A percentile compares a stretch with the other conserved stretches of the same genome.
These are phyloP conservation scores for Melieria omissa DNA, from an alignment of 2,888 invertebrate species.

Conservation along the genomic window DNA sequence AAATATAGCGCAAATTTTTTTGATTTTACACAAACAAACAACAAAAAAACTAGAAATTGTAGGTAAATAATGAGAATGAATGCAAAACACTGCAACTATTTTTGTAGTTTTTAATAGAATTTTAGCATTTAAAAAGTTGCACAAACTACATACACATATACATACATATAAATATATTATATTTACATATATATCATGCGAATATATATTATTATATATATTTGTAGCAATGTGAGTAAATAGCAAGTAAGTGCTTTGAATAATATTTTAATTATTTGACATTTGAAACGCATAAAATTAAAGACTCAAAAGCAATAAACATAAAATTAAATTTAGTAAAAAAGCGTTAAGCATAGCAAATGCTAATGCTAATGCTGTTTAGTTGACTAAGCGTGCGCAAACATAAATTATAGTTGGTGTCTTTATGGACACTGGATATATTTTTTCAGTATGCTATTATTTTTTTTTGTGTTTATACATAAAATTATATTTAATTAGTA, in stretches of 20 bases:
- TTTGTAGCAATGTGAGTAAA: conserved; percentile 18
- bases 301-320: conserved; percentile 61
- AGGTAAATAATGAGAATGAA: too few relatives aligned
- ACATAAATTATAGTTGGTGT: too few relatives aligned
- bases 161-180: conserved; percentile 9
- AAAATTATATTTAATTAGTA: too few relatives aligned
- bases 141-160: not conserved
- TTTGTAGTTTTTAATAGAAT: conserved; percentile 6
- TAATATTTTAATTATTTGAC: conserved; percentile 49
- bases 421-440: too few relatives aligned
- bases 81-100: not conserved
- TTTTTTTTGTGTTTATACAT: too few relatives aligned
- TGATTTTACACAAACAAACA: not conserved
- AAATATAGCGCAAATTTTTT: conserved; percentile 30
- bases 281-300: conserved; percentile 42
- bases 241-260: conserved; percentile 15
- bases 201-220: not conserved
- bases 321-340: conserved; percentile 20
- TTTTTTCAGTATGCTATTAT: too few relatives aligned
- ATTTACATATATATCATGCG: conserved; percentile 12
- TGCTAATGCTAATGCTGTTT: too few relatives aligned
- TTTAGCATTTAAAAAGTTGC: not conserved
- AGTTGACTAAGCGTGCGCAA: too few relatives aligned
- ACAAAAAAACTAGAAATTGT: not conserved
- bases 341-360: conserved; percentile 16